A percentile compares a stretch with the other conserved stretches of the same genome.
These are phyloP conservation scores for Intellagama lesueurii DNA, from an alignment of 2,797 vertebrate genomes.

Conservation along the genomic window DNA sequence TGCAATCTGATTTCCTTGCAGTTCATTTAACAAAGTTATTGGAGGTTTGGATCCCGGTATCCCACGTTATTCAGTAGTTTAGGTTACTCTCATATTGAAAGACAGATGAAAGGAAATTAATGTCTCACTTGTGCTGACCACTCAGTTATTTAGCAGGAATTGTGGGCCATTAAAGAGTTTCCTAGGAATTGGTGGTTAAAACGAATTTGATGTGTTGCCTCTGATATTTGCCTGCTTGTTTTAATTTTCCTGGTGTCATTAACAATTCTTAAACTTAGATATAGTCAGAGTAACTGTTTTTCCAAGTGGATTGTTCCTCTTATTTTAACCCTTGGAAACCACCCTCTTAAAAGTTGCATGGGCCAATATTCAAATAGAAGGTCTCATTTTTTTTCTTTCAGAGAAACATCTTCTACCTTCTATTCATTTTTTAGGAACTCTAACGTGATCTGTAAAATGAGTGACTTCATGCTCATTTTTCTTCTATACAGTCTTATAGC, in stretches of 20 bases:
- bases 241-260: conserved; percentile 68
- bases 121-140: conserved; percentile 34
- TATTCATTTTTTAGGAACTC: neutral
- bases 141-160: neutral
- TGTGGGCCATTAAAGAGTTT: conserved; percentile 55
- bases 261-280: conserved; percentile 70
- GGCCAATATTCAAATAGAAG: conserved; percentile 51
- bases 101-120: conserved; percentile 20
- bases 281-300: conserved; percentile 66
- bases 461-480: neutral
- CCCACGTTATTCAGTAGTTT: conserved; percentile 17
- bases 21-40: neutral
- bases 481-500: too few relatives aligned
- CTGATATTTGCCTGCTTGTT: conserved; percentile 70
- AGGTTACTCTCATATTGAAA: conserved; percentile 41
- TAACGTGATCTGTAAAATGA: neutral
- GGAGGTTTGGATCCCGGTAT: conserved; percentile 13
- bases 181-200: conserved; percentile 15
- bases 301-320: conserved; percentile 67
- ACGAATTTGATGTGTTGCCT: conserved; percentile 52
- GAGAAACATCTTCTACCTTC: conserved; percentile 31
- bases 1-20: conserved; percentile 23
- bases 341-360: conserved; percentile 66
- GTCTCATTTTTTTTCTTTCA: conserved; percentile 42
- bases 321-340: conserved; percentile 67